Conservation (phyloP, 2,797 vertebrate genomes). For the Lophura swinhoii region DNA sequence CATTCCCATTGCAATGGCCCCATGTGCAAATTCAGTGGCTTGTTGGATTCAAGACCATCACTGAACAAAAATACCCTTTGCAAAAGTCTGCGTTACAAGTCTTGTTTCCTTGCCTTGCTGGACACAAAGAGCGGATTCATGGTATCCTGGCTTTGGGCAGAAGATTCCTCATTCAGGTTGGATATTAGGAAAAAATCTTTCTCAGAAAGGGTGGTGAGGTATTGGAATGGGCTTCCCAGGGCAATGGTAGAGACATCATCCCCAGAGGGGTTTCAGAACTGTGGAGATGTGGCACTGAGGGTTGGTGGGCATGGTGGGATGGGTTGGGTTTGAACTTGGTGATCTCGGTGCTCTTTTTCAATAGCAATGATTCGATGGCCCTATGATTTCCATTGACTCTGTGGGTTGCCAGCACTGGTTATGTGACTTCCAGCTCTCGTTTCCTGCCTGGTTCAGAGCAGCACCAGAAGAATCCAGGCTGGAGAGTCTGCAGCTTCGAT, state of each 20-base stretch:
- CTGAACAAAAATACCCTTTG: neutral
- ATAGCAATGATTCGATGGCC: too few relatives aligned
- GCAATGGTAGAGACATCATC: too few relatives aligned
- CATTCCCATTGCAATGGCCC: neutral
- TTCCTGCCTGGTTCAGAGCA: neutral
- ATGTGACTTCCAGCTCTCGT: neutral
- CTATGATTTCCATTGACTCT: neutral
- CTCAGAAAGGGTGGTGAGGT: too few relatives aligned
- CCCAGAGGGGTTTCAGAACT: too few relatives aligned
- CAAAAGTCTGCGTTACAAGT: rapidly evolving
- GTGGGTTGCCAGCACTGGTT: neutral
- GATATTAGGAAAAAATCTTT: too few relatives aligned
- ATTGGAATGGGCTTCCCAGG: too few relatives aligned
- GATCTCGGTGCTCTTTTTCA: too few relatives aligned
- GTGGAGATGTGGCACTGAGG: too few relatives aligned
- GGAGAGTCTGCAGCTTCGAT: neutral
- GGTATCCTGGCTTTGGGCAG: neutral
- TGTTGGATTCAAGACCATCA: neutral
- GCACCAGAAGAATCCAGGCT: neutral
- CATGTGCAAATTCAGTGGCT: neutral
- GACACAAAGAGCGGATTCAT: neutral
- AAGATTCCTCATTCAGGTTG: neutral
- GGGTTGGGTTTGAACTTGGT: too few relatives aligned
- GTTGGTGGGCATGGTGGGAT: too few relatives aligned
- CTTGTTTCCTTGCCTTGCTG: neutral